Percentiles rank a stretch among this genome's conserved stretches.
Evolutionary conservation across 2,797 vertebrate species (phyloP).

Genomic region (Melanotaenia trifasciata): DNA sequence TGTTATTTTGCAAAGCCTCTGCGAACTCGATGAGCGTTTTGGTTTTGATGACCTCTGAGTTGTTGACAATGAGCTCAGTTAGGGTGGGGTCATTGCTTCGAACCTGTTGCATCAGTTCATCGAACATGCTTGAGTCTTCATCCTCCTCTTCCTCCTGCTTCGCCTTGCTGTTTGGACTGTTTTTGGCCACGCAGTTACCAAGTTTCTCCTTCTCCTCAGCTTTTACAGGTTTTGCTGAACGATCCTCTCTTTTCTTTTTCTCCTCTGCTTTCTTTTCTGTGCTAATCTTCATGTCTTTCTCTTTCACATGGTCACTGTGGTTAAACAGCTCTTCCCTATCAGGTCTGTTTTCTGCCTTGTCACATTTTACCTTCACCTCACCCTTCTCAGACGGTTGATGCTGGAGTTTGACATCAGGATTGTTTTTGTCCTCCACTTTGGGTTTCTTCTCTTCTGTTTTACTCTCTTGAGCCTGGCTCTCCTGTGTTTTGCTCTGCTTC

Average conservation of each 20-base stretch:
- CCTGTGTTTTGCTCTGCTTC: constrained; percentile 81
- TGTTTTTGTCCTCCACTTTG: constrained; percentile 61
- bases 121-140: constrained; percentile 92
- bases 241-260: constrained; percentile 56
- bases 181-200: constrained; percentile 73
- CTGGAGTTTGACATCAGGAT: constrained; percentile 58
- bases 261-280: constrained; percentile 52
- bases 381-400: constrained; percentile 55
- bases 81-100: constrained; percentile 87
- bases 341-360: constrained; percentile 70
- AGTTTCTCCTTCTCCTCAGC: constrained; percentile 43
- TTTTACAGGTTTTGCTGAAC: constrained; percentile 57
- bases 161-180: constrained; percentile 64
- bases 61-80: constrained; percentile 94
- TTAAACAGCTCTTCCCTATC: constrained; percentile 67
- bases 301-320: constrained; percentile 57
- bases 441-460: constrained; percentile 67
- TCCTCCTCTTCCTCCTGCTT: constrained; percentile 82
- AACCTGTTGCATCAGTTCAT: constrained; percentile 92
- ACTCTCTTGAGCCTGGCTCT: constrained; percentile 76
- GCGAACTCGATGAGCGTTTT: constrained; percentile 95
- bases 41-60: constrained; percentile 94
- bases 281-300: constrained; percentile 46
- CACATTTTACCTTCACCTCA: constrained; percentile 46
- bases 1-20: constrained; percentile 91